Percentiles rank a stretch among this genome's conserved stretches.
phyloP scores from a whole-genome alignment of 2,797 vertebrate genomes.

The Enteromius paludinosus region DNA sequence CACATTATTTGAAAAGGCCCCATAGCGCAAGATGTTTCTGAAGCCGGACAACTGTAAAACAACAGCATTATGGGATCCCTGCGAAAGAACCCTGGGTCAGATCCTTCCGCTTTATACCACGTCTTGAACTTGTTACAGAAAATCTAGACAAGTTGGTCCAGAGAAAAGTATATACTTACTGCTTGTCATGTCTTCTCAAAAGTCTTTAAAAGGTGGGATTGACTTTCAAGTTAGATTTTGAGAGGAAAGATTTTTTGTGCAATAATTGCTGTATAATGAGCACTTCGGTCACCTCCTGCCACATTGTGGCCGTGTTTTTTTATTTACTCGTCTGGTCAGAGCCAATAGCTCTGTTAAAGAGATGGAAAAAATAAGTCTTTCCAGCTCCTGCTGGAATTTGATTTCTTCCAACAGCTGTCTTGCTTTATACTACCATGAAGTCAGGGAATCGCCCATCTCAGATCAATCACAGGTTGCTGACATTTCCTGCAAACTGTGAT shows the following conservation, averaged over 20 bases:
- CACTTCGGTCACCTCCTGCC: constrained; percentile 79
- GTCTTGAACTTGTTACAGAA: constrained; percentile 69
- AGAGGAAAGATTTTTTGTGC: constrained; percentile 71
- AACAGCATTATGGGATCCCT: constrained; percentile 51
- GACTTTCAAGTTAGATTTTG: constrained; percentile 76
- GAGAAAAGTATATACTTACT: constrained; percentile 47
- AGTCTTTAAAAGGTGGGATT: constrained; percentile 70
- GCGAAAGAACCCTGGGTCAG: constrained; percentile 36
- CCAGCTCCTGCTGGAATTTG: constrained; percentile 84
- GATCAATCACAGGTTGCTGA: constrained; percentile 84
- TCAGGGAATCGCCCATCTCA: constrained; percentile 83
- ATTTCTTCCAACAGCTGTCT: constrained; percentile 91
- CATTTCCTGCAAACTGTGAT: constrained; percentile 88
- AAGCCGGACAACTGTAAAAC: constrained; percentile 43
- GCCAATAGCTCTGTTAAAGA: constrained; percentile 83
- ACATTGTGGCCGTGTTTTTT: constrained; percentile 83
- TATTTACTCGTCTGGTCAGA: constrained; percentile 85
- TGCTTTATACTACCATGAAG: constrained; percentile 89
- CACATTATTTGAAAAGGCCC: constrained; percentile 45
- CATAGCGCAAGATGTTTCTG: constrained; percentile 46
- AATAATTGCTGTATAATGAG: constrained; percentile 90
- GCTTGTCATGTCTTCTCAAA: constrained; percentile 74
- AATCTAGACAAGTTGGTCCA: constrained; percentile 48
- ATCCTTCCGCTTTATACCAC: constrained; percentile 53
- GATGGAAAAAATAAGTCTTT: constrained; percentile 88